Conservation (phyloP, 2,888 invertebrate genomes). For the Leuctra nigra region DNA sequence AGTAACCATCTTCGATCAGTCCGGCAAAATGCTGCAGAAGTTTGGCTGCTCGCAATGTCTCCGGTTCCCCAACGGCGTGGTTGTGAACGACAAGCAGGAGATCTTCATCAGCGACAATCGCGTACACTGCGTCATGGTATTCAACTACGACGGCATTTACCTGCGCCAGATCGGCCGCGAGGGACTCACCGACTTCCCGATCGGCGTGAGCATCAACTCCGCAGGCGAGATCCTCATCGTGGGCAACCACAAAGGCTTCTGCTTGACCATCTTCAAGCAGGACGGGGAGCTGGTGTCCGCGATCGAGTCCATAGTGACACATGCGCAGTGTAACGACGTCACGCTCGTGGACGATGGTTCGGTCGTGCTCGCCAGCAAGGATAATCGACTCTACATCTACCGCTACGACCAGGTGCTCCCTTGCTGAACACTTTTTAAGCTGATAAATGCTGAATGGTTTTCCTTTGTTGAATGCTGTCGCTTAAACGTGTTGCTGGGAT, state of each 20-base stretch:
- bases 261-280: slow-evolving; percentile 96
- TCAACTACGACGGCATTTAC: slow-evolving; percentile 95
- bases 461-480: slow-evolving; percentile 29
- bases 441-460: slow-evolving; percentile 27
- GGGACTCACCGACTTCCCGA: slow-evolving; percentile 98
- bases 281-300: slow-evolving; percentile 96
- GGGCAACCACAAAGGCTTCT: slow-evolving; percentile 99
- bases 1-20: slow-evolving; percentile 97
- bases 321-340: slow-evolving; percentile 99
- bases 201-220: slow-evolving; percentile 96
- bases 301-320: slow-evolving; percentile 98
- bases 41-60: slow-evolving; percentile 98
- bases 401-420: slow-evolving; percentile 94
- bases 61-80: slow-evolving; percentile 99
- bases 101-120: slow-evolving; percentile 99
- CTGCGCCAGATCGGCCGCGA: slow-evolving; percentile 97
- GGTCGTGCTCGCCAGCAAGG: slow-evolving; percentile 97
- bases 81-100: slow-evolving; percentile 98
- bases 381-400: slow-evolving; percentile 98
- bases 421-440: slow-evolving; percentile 19
- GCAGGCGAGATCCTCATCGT: slow-evolving; percentile 96
- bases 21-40: slow-evolving; percentile 93
- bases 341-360: slow-evolving; percentile 98
- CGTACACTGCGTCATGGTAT: slow-evolving; percentile 98
- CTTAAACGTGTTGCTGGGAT: slow-evolving; percentile 13